Base-by-base conservation (phyloP, 2,113 vertebrate species). In the Talpa occidentalis region DNA sequence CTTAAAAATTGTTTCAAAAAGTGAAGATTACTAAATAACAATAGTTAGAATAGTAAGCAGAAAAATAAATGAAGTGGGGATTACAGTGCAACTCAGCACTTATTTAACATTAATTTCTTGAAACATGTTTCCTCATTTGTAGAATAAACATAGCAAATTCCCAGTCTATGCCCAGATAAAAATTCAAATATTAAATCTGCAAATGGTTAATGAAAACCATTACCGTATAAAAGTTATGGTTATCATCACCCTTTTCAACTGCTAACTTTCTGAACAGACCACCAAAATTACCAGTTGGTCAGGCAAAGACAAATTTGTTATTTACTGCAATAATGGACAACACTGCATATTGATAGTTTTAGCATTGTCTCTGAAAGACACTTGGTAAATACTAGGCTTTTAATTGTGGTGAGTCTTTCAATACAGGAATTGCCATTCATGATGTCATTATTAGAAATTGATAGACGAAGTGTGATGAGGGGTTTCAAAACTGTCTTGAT, bases 1-100 rank as follows among this genome's bases (percentile, higher is more conserved):
- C 4, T 82, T 85, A 72, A 62, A 80, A 49, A 52, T 59, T 49
- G 79, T 78, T 92, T 95, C 82, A 11, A 44, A 44, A 80, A 69
- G 3, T 28, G 17, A 54, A 80, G 0, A 81, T 83, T 32, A 78
- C 40, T 91, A 21, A 12, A 74, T 14, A 79, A 91, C 10, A 44
- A 44, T 44, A 44, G 44, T 44, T 44, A 10, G 44, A 44, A 44
- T 10, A 44, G 5, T 44, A 44, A 44, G 10, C 44, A 44, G 44
- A 44, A 44, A 52, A 11, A 52, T 52, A 52, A 52, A 52, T 16
- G 10, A 52, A 52, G 8, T 52, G 12, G 49, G 49, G 49, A 52
- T 52, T 52, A 52, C 15, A 52, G 49, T 52, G 17, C 28, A 16
- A 92, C 73, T 40, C 0, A 40, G 44, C 42, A 88, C 14, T 72